phyloP scores from a whole-genome alignment of 2,888 invertebrate genomes.

The Tipula vernalis region DNA sequence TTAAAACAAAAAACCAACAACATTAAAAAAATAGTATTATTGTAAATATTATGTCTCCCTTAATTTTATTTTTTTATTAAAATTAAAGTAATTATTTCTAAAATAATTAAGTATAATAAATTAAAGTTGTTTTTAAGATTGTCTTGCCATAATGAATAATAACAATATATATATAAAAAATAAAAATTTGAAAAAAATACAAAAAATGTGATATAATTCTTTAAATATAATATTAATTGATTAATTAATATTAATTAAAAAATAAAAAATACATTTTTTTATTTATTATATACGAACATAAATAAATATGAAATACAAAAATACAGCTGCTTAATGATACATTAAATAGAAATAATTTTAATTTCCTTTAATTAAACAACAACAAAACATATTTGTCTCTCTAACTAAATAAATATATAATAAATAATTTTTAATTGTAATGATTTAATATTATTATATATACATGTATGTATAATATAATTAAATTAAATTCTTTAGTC shows the following conservation, averaged over 20 bases:
- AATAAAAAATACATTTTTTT: background rate
- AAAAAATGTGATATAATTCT: background rate
- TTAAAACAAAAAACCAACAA: background rate
- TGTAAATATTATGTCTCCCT: background rate
- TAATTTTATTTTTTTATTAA: background rate
- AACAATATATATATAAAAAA: background rate
- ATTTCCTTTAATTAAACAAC: background rate
- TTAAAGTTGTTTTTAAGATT: background rate
- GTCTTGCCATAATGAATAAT: background rate
- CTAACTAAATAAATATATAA: background rate
- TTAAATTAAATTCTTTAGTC: background rate
- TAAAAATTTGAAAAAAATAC: background rate
- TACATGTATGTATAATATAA: background rate
- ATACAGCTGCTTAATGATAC: background rate
- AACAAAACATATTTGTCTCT: background rate
- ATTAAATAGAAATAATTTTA: background rate
- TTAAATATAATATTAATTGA: background rate
- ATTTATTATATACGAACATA: background rate
- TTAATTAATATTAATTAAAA: background rate
- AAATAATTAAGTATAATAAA: background rate
- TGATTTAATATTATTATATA: background rate
- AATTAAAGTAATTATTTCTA: background rate
- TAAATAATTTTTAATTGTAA: background rate
- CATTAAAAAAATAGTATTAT: background rate
- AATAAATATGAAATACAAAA: background rate